Conservation (phyloP, 2,888 invertebrate genomes). For the Lasioglossum lativentre region DNA sequence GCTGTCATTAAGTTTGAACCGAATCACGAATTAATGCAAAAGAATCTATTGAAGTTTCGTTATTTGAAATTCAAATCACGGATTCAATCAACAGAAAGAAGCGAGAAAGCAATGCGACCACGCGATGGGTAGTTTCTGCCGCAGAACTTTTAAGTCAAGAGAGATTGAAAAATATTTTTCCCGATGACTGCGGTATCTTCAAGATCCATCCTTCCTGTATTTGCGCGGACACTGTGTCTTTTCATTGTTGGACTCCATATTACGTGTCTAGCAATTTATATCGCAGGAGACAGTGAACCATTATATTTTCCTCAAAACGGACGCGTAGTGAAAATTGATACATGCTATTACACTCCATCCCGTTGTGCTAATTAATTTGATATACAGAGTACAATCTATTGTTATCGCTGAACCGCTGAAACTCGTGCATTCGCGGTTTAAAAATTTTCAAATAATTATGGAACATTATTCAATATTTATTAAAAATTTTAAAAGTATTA, state of each 20-base stretch:
- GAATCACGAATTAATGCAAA: neutral
- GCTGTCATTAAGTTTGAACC: neutral
- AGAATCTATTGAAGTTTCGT: neutral
- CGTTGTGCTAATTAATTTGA: neutral
- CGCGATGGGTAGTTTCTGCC: neutral
- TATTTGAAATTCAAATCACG: conserved; percentile 13
- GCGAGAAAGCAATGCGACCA: too few species aligned
- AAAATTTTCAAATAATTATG: neutral
- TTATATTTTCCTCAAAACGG: neutral
- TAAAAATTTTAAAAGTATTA: too few species aligned
- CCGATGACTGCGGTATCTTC: neutral
- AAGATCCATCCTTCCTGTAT: neutral
- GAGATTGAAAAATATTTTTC: conserved; percentile 17
- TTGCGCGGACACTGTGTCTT: neutral
- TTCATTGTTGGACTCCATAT: neutral
- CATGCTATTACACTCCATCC: neutral
- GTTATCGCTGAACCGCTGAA: neutral
- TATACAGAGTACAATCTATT: neutral
- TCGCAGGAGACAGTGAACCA: neutral
- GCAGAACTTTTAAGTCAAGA: neutral
- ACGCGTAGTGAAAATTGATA: neutral
- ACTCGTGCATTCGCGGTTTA: neutral
- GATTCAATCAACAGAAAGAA: neutral
- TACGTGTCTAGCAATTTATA: neutral
- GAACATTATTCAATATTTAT: too few species aligned